phyloP scores from a whole-genome alignment of 2,113 vertebrate genomes.

The Rafetus swinhoei region DNA sequence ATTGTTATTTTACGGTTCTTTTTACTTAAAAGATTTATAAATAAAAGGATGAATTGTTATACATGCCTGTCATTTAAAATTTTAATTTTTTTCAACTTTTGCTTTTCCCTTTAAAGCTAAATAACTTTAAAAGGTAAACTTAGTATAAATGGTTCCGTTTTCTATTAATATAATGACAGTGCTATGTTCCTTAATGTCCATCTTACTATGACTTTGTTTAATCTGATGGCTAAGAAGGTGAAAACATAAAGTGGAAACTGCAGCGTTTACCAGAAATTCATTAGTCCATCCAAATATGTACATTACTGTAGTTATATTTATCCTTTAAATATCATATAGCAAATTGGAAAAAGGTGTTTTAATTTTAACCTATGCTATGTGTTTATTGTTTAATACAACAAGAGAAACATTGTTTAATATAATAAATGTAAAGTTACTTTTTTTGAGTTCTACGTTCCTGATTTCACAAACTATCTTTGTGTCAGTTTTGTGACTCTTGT shows the following conservation, averaged over 20 bases:
- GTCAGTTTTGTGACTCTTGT: background rate
- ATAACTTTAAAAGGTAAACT: background rate
- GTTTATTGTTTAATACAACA: conserved; percentile 85
- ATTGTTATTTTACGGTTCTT: conserved; percentile 37
- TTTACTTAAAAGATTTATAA: conserved; percentile 69
- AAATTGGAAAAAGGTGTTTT: conserved; percentile 71
- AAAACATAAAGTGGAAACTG: conserved; percentile 29
- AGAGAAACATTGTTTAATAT: conserved; percentile 82
- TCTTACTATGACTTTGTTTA: background rate
- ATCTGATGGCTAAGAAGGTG: conserved; percentile 35
- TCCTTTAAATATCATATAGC: conserved; percentile 73
- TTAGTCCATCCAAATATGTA: conserved; percentile 78
- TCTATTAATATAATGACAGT: background rate
- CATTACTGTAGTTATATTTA: conserved; percentile 78
- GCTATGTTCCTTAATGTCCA: conserved; percentile 19
- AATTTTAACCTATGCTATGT: conserved; percentile 80
- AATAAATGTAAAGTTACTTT: conserved; percentile 75
- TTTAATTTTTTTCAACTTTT: conserved; percentile 50
- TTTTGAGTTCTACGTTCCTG: accelerated
- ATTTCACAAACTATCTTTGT: background rate
- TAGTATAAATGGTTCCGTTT: background rate
- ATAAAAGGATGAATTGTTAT: conserved; percentile 54
- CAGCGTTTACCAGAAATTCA: conserved; percentile 69
- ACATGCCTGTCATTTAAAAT: background rate
- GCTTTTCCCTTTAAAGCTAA: conserved; percentile 28